These are phyloP conservation scores for Martes flavigula DNA, from an alignment of 2,797 vertebrate species.

Conservation along the genomic window DNA sequence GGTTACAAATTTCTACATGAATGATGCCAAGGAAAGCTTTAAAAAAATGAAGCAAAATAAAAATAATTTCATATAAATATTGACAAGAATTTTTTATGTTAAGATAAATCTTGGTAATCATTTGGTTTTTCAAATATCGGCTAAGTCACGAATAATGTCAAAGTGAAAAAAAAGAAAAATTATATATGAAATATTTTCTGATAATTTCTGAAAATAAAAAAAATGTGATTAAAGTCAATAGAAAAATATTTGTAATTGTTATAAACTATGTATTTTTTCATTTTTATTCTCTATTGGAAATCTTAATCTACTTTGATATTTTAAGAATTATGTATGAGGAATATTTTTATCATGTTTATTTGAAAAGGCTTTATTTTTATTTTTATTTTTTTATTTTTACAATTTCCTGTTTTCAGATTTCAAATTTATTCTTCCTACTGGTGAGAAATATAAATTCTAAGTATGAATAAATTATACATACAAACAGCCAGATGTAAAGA, in stretches of 20 bases:
- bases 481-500: neutral
- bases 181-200: neutral
- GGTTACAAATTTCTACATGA: neutral
- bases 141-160: neutral
- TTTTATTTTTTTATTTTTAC: too few relatives aligned
- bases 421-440: neutral
- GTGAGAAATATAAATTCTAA: neutral
- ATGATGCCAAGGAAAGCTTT: neutral
- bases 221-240: neutral
- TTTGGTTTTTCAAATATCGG: neutral
- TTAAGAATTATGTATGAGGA: neutral
- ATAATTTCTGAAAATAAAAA: neutral
- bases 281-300: neutral
- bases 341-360: neutral
- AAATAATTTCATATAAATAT: neutral
- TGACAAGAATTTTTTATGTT: constrained; percentile 1
- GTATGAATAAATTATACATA: neutral
- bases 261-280: neutral
- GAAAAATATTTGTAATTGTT: neutral
- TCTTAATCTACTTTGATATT: neutral
- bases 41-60: neutral
- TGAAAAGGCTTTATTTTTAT: neutral
- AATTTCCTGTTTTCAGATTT: neutral
- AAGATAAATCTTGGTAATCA: neutral
- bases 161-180: neutral